Percentiles rank a stretch among this genome's conserved stretches.
These are phyloP conservation scores for Ganaspis sp. DNA, from an alignment of 1,140 invertebrate species.

Conservation along the genomic window DNA sequence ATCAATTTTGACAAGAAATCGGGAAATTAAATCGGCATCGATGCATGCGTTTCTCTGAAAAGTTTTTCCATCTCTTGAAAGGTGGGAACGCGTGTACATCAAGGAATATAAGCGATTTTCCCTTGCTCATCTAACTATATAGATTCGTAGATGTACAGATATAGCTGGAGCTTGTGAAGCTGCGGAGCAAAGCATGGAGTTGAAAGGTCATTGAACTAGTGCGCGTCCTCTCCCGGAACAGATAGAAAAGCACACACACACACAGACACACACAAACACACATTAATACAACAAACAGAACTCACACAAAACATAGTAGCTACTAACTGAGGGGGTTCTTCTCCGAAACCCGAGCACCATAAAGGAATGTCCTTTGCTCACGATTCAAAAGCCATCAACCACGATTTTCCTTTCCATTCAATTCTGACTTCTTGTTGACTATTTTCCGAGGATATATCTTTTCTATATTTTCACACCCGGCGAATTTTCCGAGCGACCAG, in stretches of 20 bases:
- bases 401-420: slow-evolving; percentile 4
- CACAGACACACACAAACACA: too few species aligned
- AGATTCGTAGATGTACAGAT: slow-evolving; percentile 34
- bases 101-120: neutral
- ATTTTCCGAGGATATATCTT: neutral
- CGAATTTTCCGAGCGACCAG: too few species aligned
- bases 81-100: neutral
- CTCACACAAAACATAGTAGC: slow-evolving; percentile 12
- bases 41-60: neutral
- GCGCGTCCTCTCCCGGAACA: slow-evolving; percentile 42
- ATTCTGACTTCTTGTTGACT: neutral
- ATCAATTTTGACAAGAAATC: neutral
- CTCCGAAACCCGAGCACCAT: neutral
- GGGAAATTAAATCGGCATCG: neutral
- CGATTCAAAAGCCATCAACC: neutral
- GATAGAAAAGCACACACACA: slow-evolving; percentile 40
- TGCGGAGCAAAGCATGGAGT: slow-evolving; percentile 60
- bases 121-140: neutral
- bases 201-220: slow-evolving; percentile 60
- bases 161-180: slow-evolving; percentile 51
- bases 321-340: neutral
- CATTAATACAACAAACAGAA: too few species aligned
- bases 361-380: neutral
- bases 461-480: too few species aligned
- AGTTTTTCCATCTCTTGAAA: neutral